Evolutionary conservation across 1,140 invertebrate species (phyloP).

Genomic region (Wasmannia auropunctata): DNA sequence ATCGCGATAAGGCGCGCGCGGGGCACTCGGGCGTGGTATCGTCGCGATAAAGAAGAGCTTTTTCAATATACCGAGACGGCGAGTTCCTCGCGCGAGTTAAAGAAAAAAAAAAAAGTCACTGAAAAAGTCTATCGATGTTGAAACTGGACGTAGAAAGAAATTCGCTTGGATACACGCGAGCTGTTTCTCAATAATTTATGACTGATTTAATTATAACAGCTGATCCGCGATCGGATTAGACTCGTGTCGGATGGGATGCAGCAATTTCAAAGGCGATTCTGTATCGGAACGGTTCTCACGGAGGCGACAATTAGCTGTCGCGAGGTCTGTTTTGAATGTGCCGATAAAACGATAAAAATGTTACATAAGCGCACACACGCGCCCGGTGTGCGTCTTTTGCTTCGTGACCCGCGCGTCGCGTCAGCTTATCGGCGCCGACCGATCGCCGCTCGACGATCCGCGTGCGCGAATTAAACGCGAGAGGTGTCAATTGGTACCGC

Average conservation of each 20-base stretch:
- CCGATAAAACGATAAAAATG: constrained; percentile 30
- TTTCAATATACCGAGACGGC: not conserved
- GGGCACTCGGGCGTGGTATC: not conserved
- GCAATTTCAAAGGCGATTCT: not conserved
- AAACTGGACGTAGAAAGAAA: not conserved
- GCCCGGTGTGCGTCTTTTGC: not conserved
- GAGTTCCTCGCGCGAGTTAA: not conserved
- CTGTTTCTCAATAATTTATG: not conserved
- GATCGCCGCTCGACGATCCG: not conserved
- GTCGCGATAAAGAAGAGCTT: constrained; percentile 5
- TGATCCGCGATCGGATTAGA: not conserved
- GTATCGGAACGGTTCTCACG: not conserved
- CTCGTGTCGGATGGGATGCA: not conserved
- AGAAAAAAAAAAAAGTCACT: not conserved
- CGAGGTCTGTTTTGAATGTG: constrained; percentile 10
- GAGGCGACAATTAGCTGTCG: constrained; percentile 1
- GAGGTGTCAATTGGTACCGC: constrained; percentile 10
- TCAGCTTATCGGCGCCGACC: not conserved
- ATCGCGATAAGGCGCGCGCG: constrained; percentile 17
- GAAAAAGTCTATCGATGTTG: not conserved
- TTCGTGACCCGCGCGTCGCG: not conserved
- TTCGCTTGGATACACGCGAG: not conserved
- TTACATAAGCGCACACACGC: constrained; percentile 39
- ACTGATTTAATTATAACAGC: not conserved
- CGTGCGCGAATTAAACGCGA: constrained; percentile 21